A percentile compares a stretch with the other conserved stretches of the same genome.
These are phyloP conservation scores for Gastrophryne carolinensis DNA, from an alignment of 2,797 vertebrate genomes.

Conservation along the genomic window DNA sequence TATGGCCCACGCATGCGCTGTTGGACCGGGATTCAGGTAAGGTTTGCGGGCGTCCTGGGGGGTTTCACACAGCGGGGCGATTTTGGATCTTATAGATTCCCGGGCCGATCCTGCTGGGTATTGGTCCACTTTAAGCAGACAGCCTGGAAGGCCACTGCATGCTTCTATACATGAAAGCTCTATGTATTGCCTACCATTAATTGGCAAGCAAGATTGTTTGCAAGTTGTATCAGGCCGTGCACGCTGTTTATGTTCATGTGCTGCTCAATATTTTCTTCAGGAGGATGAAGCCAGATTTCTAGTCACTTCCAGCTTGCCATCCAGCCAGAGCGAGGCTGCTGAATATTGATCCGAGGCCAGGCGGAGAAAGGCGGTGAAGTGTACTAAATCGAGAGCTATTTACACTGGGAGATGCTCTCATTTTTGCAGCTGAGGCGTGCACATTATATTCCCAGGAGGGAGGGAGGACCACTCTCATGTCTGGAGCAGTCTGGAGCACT, in stretches of 20 bases:
- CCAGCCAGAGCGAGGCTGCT: conserved; percentile 40
- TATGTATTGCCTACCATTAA: not conserved
- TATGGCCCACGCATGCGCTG: too few species aligned
- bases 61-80: too few species aligned
- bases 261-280: conserved; percentile 29
- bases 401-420: conserved; percentile 22
- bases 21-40: too few species aligned
- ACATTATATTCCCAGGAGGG: conserved; percentile 16
- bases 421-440: conserved; percentile 39
- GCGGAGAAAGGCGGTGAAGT: conserved; percentile 40
- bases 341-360: conserved; percentile 45
- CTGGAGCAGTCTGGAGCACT: conserved; percentile 4
- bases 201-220: conserved; percentile 13
- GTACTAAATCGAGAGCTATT: conserved; percentile 41
- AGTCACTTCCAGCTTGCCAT: conserved; percentile 31
- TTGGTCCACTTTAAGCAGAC: too few species aligned
- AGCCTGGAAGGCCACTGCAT: not conserved
- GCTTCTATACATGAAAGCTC: not conserved
- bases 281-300: conserved; percentile 26
- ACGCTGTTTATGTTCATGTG: conserved; percentile 34
- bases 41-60: too few species aligned
- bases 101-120: too few species aligned
- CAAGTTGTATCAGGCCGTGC: not conserved
- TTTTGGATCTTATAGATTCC: too few species aligned
- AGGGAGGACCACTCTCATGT: not conserved